phyloP scores from a whole-genome alignment of 1,140 invertebrate genomes.

The Eumeta japonica region DNA sequence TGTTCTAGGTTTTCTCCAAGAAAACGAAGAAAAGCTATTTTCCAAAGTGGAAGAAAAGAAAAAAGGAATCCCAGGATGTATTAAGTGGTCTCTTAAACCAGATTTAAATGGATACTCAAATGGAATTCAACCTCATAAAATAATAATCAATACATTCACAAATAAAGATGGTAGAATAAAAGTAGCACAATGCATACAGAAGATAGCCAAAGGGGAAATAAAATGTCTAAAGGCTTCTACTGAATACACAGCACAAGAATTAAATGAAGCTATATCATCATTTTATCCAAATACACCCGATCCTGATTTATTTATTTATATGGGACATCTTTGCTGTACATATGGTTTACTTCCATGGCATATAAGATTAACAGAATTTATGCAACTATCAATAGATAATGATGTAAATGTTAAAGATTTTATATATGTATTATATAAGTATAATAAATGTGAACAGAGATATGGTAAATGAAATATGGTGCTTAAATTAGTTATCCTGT shows the following conservation, averaged over 20 bases:
- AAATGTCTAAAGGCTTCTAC: constrained; percentile 18
- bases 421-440: constrained; percentile 59
- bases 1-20: constrained; percentile 59
- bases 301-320: constrained; percentile 66
- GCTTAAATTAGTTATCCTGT: too few relatives aligned
- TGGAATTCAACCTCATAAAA: constrained; percentile 55
- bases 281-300: constrained; percentile 60
- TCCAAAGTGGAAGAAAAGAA: constrained; percentile 54
- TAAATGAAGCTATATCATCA: constrained; percentile 52
- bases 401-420: constrained; percentile 58
- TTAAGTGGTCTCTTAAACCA: constrained; percentile 59
- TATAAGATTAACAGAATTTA: constrained; percentile 68
- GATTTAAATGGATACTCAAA: constrained; percentile 58
- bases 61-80: constrained; percentile 52
- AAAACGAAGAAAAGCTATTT: constrained; percentile 58
- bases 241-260: constrained; percentile 38
- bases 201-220: constrained; percentile 27
- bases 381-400: constrained; percentile 59
- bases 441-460: constrained; percentile 66
- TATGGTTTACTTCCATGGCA: constrained; percentile 71
- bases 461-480: constrained; percentile 61
- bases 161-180: constrained; percentile 58
- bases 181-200: constrained; percentile 46
- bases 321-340: constrained; percentile 59
- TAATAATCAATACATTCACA: constrained; percentile 44